These are phyloP conservation scores for Neodiprion virginianus DNA, from an alignment of 1,140 invertebrate genomes.

Conservation along the genomic window DNA sequence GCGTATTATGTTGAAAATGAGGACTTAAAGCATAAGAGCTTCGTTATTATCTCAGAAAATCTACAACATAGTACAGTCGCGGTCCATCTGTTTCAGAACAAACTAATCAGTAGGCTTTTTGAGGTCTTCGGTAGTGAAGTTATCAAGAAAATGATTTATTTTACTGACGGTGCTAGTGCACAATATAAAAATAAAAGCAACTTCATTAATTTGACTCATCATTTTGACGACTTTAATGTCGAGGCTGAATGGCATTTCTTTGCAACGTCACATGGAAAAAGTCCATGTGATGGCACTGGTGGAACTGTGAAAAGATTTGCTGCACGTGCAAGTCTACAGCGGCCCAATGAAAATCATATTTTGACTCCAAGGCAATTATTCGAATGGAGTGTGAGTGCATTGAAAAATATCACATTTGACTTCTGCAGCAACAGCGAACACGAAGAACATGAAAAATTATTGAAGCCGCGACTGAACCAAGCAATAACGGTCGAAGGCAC, in stretches of 20 bases:
- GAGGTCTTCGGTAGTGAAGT: slow-evolving; percentile 21
- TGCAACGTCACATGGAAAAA: slow-evolving; percentile 45
- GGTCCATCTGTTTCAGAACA: slow-evolving; percentile 18
- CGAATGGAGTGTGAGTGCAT: no score
- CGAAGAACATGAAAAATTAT: no score
- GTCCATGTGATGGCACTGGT: slow-evolving; percentile 36
- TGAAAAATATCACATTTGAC: no score
- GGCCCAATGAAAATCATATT: neutral
- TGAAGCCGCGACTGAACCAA: no score
- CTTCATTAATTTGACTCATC: no score
- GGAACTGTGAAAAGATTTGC: slow-evolving; percentile 35
- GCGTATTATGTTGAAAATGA: slow-evolving; percentile 12
- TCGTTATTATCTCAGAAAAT: slow-evolving; percentile 18
- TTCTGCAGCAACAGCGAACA: no score
- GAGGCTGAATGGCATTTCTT: slow-evolving; percentile 44
- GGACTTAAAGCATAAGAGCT: slow-evolving; percentile 12
- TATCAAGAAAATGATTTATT: slow-evolving; percentile 30
- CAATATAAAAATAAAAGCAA: no score
- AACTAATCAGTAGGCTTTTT: slow-evolving; percentile 27
- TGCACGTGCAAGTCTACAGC: slow-evolving; percentile 29
- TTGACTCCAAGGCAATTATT: no score
- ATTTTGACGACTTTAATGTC: slow-evolving; percentile 4
- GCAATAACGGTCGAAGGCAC: no score
- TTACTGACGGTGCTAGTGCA: slow-evolving; percentile 22
- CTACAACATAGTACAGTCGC: slow-evolving; percentile 8